A percentile compares a stretch with the other conserved stretches of the same genome.
Conservation (phyloP, 2,797 vertebrate species). For the Zenarchopterus dispar region DNA sequence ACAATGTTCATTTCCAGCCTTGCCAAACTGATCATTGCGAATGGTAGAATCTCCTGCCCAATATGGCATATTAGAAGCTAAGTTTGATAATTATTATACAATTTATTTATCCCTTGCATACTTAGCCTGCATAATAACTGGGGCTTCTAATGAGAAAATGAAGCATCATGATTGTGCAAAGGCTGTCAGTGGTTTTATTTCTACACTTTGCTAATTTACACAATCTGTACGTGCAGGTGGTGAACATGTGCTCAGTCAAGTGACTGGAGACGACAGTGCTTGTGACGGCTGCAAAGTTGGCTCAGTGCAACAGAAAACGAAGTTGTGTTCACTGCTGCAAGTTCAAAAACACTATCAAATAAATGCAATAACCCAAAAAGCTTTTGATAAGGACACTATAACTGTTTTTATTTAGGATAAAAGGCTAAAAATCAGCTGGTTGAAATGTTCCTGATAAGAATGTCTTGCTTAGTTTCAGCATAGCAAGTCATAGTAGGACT, state of each 20-base stretch:
- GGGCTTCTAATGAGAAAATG: not conserved
- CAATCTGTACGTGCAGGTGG: not conserved
- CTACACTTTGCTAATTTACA: conserved; percentile 4
- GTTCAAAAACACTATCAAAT: no score
- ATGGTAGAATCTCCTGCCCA: not conserved
- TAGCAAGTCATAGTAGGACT: no score
- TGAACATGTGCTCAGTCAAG: not conserved
- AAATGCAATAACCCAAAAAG: no score
- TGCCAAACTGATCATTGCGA: not conserved
- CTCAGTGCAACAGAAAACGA: not conserved
- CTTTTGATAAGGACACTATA: no score
- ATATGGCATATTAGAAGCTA: not conserved
- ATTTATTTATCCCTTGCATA: not conserved
- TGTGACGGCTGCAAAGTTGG: not conserved
- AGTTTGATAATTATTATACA: not conserved
- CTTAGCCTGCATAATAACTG: not conserved
- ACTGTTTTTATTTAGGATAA: not conserved
- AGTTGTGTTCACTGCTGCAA: no score
- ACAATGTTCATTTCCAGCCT: not conserved
- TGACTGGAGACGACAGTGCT: not conserved
- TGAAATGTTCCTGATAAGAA: not conserved
- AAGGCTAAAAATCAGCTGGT: not conserved
- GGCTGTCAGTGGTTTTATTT: no score
- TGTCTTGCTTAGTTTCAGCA: no score
- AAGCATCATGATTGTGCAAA: not conserved